Conservation (phyloP, 1,140 invertebrate genomes). For the Drosophila baimaii region DNA sequence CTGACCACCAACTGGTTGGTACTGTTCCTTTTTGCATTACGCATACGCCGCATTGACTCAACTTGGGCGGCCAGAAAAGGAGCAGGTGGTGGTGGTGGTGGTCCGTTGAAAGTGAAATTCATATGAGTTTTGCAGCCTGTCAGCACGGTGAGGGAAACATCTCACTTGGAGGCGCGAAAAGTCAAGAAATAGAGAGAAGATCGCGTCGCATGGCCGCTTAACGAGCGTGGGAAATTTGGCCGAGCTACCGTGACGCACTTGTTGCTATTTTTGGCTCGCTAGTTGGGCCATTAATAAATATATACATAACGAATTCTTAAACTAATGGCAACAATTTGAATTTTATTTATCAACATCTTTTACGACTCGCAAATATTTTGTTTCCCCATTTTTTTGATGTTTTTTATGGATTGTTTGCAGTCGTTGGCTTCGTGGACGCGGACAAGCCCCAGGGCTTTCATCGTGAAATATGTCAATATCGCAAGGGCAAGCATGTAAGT, state of each 20-base stretch:
- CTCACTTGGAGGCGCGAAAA: slow-evolving; percentile 46
- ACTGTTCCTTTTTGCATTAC: slow-evolving; percentile 41
- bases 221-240: slow-evolving; percentile 67
- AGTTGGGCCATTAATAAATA: slow-evolving; percentile 56
- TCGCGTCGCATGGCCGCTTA: slow-evolving; percentile 55
- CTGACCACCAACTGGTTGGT: slow-evolving; percentile 7
- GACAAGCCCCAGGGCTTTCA: slow-evolving; percentile 63
- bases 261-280: slow-evolving; percentile 58
- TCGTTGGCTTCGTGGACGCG: slow-evolving; percentile 34
- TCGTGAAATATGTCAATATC: slow-evolving; percentile 75
- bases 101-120: slow-evolving; percentile 55
- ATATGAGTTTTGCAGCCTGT: slow-evolving; percentile 43
- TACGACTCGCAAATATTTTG: slow-evolving; percentile 43
- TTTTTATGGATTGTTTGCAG: slow-evolving; percentile 42
- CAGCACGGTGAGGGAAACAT: slow-evolving; percentile 14
- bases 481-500: slow-evolving; percentile 70
- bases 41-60: slow-evolving; percentile 69
- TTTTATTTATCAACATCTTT: slow-evolving; percentile 65
- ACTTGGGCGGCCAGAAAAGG: slow-evolving; percentile 21
- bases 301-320: slow-evolving; percentile 47
- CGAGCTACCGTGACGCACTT: slow-evolving; percentile 67
- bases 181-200: slow-evolving; percentile 4
- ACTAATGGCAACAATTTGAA: slow-evolving; percentile 63
- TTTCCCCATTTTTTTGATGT: slow-evolving; percentile 31
- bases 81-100: slow-evolving; percentile 28